Percentiles rank a stretch among this genome's conserved stretches.
Conservation (phyloP, 2,888 invertebrate species). For the Parasteatoda lunata region DNA sequence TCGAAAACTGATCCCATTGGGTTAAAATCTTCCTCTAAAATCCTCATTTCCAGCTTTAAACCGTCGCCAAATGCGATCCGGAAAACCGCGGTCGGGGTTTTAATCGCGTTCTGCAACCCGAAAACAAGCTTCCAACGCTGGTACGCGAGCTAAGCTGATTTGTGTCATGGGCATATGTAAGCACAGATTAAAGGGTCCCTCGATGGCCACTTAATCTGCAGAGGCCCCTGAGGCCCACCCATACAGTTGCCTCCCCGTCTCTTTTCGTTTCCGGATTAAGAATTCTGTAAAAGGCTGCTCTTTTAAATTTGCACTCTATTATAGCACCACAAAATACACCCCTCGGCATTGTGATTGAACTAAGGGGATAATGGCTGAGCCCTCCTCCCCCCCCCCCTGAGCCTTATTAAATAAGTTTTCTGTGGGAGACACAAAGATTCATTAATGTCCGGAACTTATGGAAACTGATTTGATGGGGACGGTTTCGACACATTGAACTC, state of each 20-base stretch:
- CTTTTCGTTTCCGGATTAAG: slow-evolving; percentile 52
- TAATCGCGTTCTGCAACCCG: slow-evolving; percentile 2
- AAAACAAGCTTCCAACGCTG: slow-evolving; percentile 9
- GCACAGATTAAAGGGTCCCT: slow-evolving; percentile 60
- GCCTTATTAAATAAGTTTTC: background rate
- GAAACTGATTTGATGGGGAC: no score
- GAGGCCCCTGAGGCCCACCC: slow-evolving; percentile 46
- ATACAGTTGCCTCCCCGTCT: background rate
- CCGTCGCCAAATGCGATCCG: background rate
- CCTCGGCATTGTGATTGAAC: slow-evolving; percentile 18
- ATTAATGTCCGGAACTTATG: slow-evolving; percentile 15
- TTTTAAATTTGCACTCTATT: slow-evolving; percentile 45
- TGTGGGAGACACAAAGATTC: slow-evolving; percentile 16
- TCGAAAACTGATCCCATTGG: no score
- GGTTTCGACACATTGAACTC: no score
- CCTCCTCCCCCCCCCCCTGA: background rate
- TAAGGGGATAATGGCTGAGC: background rate
- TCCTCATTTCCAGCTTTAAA: background rate
- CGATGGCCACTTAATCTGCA: slow-evolving; percentile 65
- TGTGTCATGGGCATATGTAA: slow-evolving; percentile 68
- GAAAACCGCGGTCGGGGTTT: background rate
- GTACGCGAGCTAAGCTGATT: slow-evolving; percentile 61
- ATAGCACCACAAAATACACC: slow-evolving; percentile 5
- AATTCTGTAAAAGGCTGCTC: slow-evolving; percentile 32
- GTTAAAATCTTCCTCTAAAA: background rate